Evolutionary conservation across 1,140 invertebrate genomes (phyloP), one percentile per base, ranked within the genome.

Genomic region (Heliconius congener): DNA sequence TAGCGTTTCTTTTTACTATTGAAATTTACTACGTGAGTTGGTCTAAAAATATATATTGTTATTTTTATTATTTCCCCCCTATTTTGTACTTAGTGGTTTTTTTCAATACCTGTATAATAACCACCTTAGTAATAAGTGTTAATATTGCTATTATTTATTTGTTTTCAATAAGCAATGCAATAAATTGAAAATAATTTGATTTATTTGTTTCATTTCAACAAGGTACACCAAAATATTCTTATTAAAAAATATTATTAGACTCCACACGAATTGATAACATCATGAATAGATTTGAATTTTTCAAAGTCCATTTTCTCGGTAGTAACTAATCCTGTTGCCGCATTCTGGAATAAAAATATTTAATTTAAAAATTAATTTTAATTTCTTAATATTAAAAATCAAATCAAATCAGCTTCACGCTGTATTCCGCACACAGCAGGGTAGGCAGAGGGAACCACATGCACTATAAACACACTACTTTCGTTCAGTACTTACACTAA

Each of bases 301-400:
- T 94, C 89, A 52, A 93, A 94, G 79, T 94, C 91, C n/a, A 93
- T 50, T 82, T 90, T 91, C 77, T 93, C 93, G 37, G 90, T 91
- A 18, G 92, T 93, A 37, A 87, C 90, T 52, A 95, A 82, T 8
- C 93, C 93, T 39, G 77, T 94, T 8, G 93, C 94, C 60, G 86
- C 87, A 87, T 92, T 94, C 94, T 94, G 90, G 78, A 91, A 93
- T 19, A 72, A 46, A 72, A 37, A n/a, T 57, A 55, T 23, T 23
- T 8, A 50, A 52, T 71, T 13, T 77, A 8, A 76, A 75, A 80
- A 11, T 39, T 39, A 71, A 72, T 66, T 57, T 37, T 18, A 77
- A 57, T 60, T 13, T 73, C 16, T 18, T 50, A 57, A 16, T 50
- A 74, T 9, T 75, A 11, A 30, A 30, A 30, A 30, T 30, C 30